phyloP scores from a whole-genome alignment of 2,113 vertebrate genomes.

The Boleophthalmus pectinirostris region DNA sequence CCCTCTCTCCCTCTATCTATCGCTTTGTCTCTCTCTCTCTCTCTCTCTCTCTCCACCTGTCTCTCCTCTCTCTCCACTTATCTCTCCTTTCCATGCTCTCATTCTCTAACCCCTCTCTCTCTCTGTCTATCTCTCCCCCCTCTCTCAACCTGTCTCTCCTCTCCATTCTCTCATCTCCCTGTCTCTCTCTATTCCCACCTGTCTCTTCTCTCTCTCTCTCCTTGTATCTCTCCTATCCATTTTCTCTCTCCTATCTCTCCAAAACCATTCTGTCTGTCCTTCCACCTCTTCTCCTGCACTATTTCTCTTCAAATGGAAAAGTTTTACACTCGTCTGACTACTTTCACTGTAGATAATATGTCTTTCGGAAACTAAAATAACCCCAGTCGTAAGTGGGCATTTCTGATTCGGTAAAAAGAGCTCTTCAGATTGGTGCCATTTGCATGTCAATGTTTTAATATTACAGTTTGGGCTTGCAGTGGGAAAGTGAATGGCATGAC shows the following conservation, averaged over 20 bases:
- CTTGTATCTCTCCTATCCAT: constrained; percentile 7
- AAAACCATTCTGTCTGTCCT: constrained; percentile 10
- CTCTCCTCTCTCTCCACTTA: constrained; percentile 1
- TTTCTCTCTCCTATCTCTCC: too few species aligned
- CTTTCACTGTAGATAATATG: constrained; percentile 41
- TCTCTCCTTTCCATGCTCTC: neutral
- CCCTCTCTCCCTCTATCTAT: neutral
- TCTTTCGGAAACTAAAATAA: constrained; percentile 29
- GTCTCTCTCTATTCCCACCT: constrained; percentile 14
- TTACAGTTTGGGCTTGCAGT: constrained; percentile 2
- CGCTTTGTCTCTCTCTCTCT: constrained; percentile 1
- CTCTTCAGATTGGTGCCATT: constrained; percentile 6
- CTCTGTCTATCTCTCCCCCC: neutral
- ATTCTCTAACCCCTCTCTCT: constrained; percentile 41
- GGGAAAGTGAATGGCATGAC: constrained; percentile 30
- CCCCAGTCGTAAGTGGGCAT: constrained; percentile 24
- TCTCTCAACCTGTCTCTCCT: neutral
- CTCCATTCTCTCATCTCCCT: constrained; percentile 29
- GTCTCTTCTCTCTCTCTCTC: neutral
- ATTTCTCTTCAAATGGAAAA: constrained; percentile 55
- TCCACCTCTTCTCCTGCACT: constrained; percentile 44
- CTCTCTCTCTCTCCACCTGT: neutral
- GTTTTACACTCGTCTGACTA: constrained; percentile 43
- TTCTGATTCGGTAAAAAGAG: constrained; percentile 26
- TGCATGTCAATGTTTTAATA: constrained; percentile 1